Base-by-base conservation (phyloP, 2,113 vertebrate genomes). In the Hassar affinis region DNA sequence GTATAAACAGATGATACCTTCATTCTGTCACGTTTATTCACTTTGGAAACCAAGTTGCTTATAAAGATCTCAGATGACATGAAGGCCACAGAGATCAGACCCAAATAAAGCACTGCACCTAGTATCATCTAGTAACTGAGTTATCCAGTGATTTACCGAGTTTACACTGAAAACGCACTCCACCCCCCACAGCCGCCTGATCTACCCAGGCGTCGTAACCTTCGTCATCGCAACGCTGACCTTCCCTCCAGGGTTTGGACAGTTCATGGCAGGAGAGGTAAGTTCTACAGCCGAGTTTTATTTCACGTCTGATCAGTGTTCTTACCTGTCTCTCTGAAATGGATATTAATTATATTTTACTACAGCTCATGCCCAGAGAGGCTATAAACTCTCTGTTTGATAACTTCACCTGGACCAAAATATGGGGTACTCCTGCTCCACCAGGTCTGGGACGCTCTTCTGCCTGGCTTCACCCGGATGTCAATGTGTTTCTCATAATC, bases 201-300 rank as follows among this genome's bases (percentile, higher is more conserved):
- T 98, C 49, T 99, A 96, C 81, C 97, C 97, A 0, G 96, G 92
- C 0, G 92, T 96, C 33, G 94, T 99, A n/a, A 98, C 97, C 8
- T 93, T 98, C 66, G 79, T 96, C 85, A 96, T 99, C 78, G 94
- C 97, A 2, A 95, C 95, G 0, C 54, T 95, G 88, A 98, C 97
- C 7, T 99, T 99, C 81, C 97, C 97, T 8, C 95, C 94, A 0
- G 97, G 97, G 71, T 95, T 98, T 83, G 97, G 97, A 84, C 97
- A 99, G 90, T 99, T 98, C 92, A 98, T 98, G 97, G 97, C 97
- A 51, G 97, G 97, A 95, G 97, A 98, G 96, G 97, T 98, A 89
- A 96, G 94, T n/a, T n/a, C n/a, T n/a, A n/a, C n/a, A n/a, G n/a
- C n/a, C n/a, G n/a, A n/a, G 22, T 77, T 54, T 0, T 22, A 12